A percentile compares a stretch with the other conserved stretches of the same genome.
These are phyloP conservation scores for Lophotis ruficrista DNA, from an alignment of 2,113 vertebrate species.

Conservation along the genomic window DNA sequence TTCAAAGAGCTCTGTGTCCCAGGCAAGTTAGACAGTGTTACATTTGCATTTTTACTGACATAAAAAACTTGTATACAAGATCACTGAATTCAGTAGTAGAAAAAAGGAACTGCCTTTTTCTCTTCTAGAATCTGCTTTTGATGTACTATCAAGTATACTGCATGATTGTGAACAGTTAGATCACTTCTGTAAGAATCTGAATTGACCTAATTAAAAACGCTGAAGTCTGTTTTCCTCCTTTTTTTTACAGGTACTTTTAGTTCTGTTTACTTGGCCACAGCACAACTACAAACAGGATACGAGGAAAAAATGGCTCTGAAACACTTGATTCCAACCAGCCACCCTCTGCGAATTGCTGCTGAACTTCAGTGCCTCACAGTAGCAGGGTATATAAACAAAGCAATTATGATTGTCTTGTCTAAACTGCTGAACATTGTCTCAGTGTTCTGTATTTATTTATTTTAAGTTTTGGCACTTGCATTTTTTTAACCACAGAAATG, in stretches of 20 bases:
- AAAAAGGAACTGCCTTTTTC: constrained; percentile 17
- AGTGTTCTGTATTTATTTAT: background rate
- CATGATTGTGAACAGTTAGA: background rate
- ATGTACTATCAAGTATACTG: background rate
- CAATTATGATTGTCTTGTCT: background rate
- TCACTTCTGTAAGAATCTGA: background rate
- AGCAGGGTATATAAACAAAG: constrained; percentile 83
- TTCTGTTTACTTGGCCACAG: constrained; percentile 94
- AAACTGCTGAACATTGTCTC: background rate
- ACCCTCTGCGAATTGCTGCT: constrained; percentile 93
- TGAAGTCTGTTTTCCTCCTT: constrained; percentile 23
- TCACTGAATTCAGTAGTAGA: constrained; percentile 32
- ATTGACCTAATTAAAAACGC: constrained; percentile 46
- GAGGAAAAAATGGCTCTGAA: constrained; percentile 94
- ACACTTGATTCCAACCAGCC: constrained; percentile 96
- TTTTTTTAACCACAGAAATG: background rate
- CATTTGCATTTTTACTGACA: constrained; percentile 66
- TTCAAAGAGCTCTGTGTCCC: constrained; percentile 61
- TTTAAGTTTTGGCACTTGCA: background rate
- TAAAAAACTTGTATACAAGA: constrained; percentile 64
- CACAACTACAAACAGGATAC: constrained; percentile 80
- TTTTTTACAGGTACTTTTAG: constrained; percentile 91
- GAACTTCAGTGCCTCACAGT: constrained; percentile 96
- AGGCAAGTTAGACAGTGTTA: constrained; percentile 61
- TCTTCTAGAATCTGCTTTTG: constrained; percentile 35